Base-by-base conservation (phyloP, 64 coral and sea anemone species). In the Pocillopora verrucosa region DNA sequence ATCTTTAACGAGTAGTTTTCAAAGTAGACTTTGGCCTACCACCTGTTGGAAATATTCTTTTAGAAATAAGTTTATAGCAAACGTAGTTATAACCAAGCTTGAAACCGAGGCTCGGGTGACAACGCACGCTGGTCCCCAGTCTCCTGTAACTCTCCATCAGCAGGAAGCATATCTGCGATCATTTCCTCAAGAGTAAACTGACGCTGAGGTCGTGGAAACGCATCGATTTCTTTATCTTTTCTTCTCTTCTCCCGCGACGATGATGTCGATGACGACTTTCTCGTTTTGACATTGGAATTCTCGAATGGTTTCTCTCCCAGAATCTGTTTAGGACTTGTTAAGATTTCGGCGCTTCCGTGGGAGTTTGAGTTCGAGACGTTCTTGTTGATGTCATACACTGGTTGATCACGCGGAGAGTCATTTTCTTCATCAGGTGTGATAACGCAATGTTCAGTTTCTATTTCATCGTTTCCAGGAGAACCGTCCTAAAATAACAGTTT, bases 161-260 rank as follows among this genome's bases (percentile, higher is more conserved):
- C 59, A 10, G 89, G 73, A 51, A 91, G 22, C 89, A 91, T 91
- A 37, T 91, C 89, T 61, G 60, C 16, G 19, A 86, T 91, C 70
- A 91, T 91, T 83, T 91, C 89, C 11, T 91, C 89, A 16, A 91
- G 59, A 16, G 80, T 76, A 19, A 74, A 75, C 60, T 84, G 63
- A 12, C 77, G 68, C 76, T 74, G 89, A 13, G 58, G 60, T 30
- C 79, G 51, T 24, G 89, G 79, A 74, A 83, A 84, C 5, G 12
- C 26, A n/a, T 84, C 89, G 70, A 76, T 10, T 38, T 90, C 89
- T 59, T 90, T 89, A 11, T 82, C 77, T 56, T 83, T 74, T 83
- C 16, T 22, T 3, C 76, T 67, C 9, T 22, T 13, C 13, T 85
- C 82, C 1, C 65, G 82, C 5, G 82, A 41, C n/a, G 35, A 26